Percentiles rank a stretch among this genome's conserved stretches.
Conservation (phyloP, 1,140 invertebrate species). For the Sarcophaga bullata region DNA sequence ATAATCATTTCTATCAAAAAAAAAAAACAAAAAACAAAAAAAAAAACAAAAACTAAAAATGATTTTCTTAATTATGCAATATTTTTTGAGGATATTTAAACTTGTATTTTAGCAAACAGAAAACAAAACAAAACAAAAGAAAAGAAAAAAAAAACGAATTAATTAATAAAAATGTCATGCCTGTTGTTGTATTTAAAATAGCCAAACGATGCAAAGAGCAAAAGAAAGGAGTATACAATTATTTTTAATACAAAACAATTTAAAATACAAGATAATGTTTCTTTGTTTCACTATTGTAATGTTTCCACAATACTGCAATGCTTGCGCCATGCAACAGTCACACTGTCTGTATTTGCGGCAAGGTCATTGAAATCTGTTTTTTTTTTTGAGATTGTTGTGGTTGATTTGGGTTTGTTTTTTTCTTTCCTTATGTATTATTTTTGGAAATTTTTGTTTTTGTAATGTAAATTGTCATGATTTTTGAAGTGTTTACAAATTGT, state of each 20-base stretch:
- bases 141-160: background rate
- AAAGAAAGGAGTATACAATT: slow-evolving; percentile 6
- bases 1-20: background rate
- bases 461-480: background rate
- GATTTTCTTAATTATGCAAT: background rate
- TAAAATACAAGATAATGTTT: background rate
- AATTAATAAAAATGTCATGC: background rate
- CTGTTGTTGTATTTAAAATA: background rate
- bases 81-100: background rate
- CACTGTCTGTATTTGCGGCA: background rate
- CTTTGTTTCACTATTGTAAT: background rate
- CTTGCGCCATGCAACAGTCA: background rate
- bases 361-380: background rate
- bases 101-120: background rate
- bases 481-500: background rate
- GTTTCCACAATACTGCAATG: background rate
- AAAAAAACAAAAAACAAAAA: no score
- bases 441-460: background rate
- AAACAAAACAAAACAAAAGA: background rate
- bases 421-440: background rate
- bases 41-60: no score
- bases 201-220: background rate
- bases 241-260: slow-evolving; percentile 10
- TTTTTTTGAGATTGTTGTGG: background rate
- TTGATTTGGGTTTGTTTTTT: background rate